Evolutionary conservation across 2,113 vertebrate species (phyloP).

Genomic region (Seriola dumerili): DNA sequence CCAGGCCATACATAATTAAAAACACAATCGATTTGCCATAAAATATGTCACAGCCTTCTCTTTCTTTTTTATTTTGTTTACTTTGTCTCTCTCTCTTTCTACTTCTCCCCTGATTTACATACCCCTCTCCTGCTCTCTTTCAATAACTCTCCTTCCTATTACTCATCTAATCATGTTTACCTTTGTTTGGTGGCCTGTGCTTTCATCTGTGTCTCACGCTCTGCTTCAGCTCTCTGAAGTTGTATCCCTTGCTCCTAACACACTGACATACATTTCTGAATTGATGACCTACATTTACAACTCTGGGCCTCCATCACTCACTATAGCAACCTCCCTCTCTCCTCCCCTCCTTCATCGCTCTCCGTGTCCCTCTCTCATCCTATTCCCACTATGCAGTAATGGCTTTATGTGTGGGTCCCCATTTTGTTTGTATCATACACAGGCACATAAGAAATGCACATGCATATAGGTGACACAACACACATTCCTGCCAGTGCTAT

Average conservation of each 20-base stretch:
- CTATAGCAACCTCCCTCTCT: slow-evolving; percentile 6
- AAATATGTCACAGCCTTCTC: neutral
- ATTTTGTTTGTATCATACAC: neutral
- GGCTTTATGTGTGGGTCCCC: neutral
- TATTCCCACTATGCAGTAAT: neutral
- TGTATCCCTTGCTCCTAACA: slow-evolving; percentile 47
- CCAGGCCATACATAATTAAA: slow-evolving; percentile 14
- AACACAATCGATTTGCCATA: neutral
- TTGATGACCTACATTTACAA: slow-evolving; percentile 78
- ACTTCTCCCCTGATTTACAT: neutral
- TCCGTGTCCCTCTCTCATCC: slow-evolving; percentile 2
- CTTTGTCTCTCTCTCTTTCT: neutral
- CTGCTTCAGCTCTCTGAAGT: slow-evolving; percentile 21
- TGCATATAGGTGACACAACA: neutral
- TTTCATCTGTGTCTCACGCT: slow-evolving; percentile 12
- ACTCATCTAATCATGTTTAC: slow-evolving; percentile 9
- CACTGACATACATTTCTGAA: slow-evolving; percentile 81
- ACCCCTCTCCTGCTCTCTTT: neutral
- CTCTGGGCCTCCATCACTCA: slow-evolving; percentile 38
- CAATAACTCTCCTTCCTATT: neutral
- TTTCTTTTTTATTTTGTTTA: neutral
- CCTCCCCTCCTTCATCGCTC: neutral
- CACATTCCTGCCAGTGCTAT: neutral
- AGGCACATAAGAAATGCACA: neutral
- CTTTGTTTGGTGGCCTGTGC: neutral